Evolutionary conservation across 1,140 invertebrate genomes (phyloP), one percentile per base, ranked within the genome.

Genomic region (Gryllus bimaculatus): DNA sequence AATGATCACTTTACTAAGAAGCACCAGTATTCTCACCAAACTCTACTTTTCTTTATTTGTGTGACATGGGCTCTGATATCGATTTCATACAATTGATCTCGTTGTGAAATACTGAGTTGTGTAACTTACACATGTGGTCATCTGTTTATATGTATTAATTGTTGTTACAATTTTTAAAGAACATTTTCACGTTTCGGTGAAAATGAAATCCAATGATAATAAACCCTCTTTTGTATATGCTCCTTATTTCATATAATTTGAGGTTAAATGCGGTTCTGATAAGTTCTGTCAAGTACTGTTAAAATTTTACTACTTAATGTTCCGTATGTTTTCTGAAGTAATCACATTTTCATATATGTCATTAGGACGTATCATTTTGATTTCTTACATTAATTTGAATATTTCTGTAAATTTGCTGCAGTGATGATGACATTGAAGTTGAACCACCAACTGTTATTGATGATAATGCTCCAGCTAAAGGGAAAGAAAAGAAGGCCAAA

Each of bases 401-500:
- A 39, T 39, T 2, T 39, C 26, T 39, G 26, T 39, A 39, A 39
- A 39, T 39, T 39, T 39, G 26, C 88, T 83, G 78, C 82, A 90
- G 89, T 80, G 88, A 89, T 78, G 80, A 82, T 78, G 81, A 82
- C 39, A 48, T 80, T 75, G 80, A 81, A 18, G 74, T 82, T 39
- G 79, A 77, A 66, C 47, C 78, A 26, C 74, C 48, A 48, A 54
- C 47, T 75, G 54, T n/a, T 15, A 54, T 48, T 48, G 78, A 79
- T 47, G 78, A 80, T 10, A 80, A 54, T 21, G n/a, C 39, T 66
- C 26, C 54, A 73, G 75, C n/a, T 47, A 79, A 80, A 78, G 78
- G 73, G 47, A 80, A 82, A 48, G 78, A 79, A 54, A 80, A 76
- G 74, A 80, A 82, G 48, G 73, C 26, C 78, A 81, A 80, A 48